Evolutionary conservation across 2,888 invertebrate species (phyloP).

Genomic region (Folsomia manolachei): DNA sequence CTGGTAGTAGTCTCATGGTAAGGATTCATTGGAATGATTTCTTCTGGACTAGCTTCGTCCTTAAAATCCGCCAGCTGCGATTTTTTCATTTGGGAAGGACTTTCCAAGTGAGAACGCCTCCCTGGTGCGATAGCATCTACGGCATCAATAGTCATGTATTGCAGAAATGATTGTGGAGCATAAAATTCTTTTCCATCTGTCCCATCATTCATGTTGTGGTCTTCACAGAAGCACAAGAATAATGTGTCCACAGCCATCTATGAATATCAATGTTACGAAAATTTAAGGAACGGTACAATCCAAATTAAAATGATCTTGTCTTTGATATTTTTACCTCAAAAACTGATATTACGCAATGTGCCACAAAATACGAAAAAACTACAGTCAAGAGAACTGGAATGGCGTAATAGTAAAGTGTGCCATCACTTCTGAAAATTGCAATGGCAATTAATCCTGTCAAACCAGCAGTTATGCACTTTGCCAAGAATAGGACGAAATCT

Average conservation of each 20-base stretch:
- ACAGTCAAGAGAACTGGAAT: conserved; percentile 80
- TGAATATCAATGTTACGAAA: conserved; percentile 47
- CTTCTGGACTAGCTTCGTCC: conserved; percentile 37
- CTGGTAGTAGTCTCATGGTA: conserved; percentile 22
- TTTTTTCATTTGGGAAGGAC: background rate
- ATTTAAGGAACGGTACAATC: conserved; percentile 5
- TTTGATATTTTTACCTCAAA: conserved; percentile 72
- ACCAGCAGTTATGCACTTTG: conserved; percentile 74
- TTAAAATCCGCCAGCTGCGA: background rate
- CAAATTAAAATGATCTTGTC: background rate
- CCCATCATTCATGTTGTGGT: conserved; percentile 74
- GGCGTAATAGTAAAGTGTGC: conserved; percentile 76
- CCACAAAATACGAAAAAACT: conserved; percentile 84
- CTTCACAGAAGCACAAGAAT: conserved; percentile 90
- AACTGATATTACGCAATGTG: conserved; percentile 86
- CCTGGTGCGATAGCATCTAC: conserved; percentile 36
- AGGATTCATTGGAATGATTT: conserved; percentile 45
- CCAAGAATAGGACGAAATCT: conserved; percentile 87
- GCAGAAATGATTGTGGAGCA: conserved; percentile 35
- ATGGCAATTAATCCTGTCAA: conserved; percentile 76
- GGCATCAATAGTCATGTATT: conserved; percentile 46
- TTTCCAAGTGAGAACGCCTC: conserved; percentile 16
- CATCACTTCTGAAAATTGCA: conserved; percentile 69
- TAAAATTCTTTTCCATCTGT: conserved; percentile 42
- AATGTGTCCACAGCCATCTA: conserved; percentile 93